Base-by-base conservation (phyloP, 37 sponge, comb jelly and placozoan genomes). In the Hormiphora californensis region DNA sequence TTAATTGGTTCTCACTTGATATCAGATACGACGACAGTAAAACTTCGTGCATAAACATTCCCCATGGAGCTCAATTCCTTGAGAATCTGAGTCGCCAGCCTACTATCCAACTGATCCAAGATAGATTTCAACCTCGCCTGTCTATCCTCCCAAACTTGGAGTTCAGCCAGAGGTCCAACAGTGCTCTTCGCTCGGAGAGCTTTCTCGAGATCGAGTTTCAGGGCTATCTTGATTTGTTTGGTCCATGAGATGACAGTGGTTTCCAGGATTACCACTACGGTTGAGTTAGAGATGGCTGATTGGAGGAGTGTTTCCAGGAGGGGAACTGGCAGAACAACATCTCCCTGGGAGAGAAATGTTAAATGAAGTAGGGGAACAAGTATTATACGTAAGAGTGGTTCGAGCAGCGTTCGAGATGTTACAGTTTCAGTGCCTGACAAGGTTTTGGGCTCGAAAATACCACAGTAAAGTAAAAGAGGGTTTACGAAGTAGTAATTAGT, bases 151-250 rank as follows among this genome's bases (percentile, higher is more conserved):
- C 96, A 95, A 44, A 90, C 90, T 90, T 94, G 88, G 22, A 90
- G 54, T 43, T 94, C 95, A n/a, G 87, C 90, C 33, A 94, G 46
- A 31, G 92, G 90, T 61, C 93, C 93, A 41, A 91, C 81, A 81
- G 62, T 55, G 39, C 55, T 88, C 11, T 86, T 33, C 21, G 81
- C 81, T 73, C 23, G 40, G 21, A 73, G 81, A 67, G 81, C 81
- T 21, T 40, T 73, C 39, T 73, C 85, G 0, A 91, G 92, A 32
- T 92, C 93, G 40, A 88, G 63, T 23, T 89, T 88, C 39, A 94
- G 85, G 17, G 90, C 91, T 54, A 92, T 92, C 69, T 92, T 95
- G 49, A 95, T 90, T 68, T 93, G 94, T 35, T 95, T 95, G 86
- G 93, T 91, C 96, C 96, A 95, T 7, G 89, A 43, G 17, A 95